Evolutionary conservation across 2,797 vertebrate species (phyloP).

Genomic region (Platyrinchus mystaceus): DNA sequence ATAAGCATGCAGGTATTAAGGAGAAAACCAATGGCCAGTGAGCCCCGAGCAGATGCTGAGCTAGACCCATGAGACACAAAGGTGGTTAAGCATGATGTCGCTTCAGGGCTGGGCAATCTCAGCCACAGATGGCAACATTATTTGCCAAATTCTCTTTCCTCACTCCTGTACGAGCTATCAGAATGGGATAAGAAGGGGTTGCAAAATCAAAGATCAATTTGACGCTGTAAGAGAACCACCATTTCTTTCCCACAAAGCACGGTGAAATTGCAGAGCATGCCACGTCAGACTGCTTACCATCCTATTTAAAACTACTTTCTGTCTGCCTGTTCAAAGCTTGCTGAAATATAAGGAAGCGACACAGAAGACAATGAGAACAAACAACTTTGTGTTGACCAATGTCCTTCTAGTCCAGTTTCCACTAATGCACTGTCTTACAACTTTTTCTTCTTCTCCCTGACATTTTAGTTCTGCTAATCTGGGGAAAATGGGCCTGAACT

Average conservation of each 20-base stretch:
- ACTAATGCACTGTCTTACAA: rapidly evolving
- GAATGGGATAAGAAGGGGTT: background rate
- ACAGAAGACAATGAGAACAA: background rate
- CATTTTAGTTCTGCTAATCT: background rate
- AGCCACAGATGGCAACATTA: background rate
- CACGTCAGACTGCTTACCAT: background rate
- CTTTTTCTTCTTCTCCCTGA: background rate
- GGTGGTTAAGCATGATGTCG: background rate
- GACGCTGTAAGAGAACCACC: background rate
- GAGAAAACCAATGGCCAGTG: background rate
- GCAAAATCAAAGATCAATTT: background rate
- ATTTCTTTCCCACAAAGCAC: background rate
- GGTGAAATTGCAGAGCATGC: background rate
- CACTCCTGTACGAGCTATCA: background rate
- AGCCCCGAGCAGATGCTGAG: background rate
- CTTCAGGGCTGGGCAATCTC: background rate
- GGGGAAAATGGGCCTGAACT: background rate
- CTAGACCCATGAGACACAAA: background rate
- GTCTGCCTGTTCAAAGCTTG: background rate
- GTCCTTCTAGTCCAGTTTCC: background rate
- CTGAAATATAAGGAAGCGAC: background rate
- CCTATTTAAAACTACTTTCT: background rate
- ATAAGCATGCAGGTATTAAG: background rate
- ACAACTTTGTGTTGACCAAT: background rate
- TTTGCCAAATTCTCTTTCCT: background rate